These are phyloP conservation scores for Agapornis roseicollis DNA, from an alignment of 2,113 vertebrate genomes.

Conservation along the genomic window DNA sequence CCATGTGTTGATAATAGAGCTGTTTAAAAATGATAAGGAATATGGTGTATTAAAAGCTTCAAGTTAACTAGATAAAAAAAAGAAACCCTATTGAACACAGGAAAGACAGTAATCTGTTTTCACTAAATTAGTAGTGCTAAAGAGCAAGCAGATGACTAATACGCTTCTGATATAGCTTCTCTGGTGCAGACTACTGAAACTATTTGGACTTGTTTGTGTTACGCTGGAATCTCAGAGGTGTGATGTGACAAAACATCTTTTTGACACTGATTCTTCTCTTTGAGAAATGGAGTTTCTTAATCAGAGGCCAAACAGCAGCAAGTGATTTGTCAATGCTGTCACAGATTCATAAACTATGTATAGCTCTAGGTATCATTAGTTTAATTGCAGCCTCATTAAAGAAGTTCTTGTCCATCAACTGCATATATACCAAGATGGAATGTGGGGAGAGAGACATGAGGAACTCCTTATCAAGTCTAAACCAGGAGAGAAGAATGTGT, in stretches of 20 bases:
- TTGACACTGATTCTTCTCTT: not conserved
- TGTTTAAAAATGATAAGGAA: not conserved
- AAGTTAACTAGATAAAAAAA: not conserved
- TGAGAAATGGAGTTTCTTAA: not conserved
- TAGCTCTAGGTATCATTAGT: not conserved
- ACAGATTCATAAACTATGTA: not conserved
- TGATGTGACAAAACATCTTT: not conserved
- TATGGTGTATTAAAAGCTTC: not conserved
- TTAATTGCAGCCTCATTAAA: not conserved
- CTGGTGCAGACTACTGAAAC: not conserved
- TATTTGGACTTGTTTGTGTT: not conserved
- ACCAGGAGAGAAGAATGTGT: not conserved
- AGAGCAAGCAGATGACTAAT: not conserved
- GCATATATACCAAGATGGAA: not conserved
- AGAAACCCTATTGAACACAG: not conserved
- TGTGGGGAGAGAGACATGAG: not conserved
- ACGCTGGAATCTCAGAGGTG: not conserved
- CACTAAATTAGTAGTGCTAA: not conserved
- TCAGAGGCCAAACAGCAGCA: not conserved
- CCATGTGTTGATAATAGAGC: not conserved
- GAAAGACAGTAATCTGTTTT: not conserved
- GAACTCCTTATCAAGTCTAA: not conserved
- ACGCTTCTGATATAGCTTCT: not conserved
- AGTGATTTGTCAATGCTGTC: not conserved
- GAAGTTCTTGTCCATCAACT: not conserved